Base-by-base conservation (phyloP, 2,113 vertebrate species). In the Seriola dumerili region DNA sequence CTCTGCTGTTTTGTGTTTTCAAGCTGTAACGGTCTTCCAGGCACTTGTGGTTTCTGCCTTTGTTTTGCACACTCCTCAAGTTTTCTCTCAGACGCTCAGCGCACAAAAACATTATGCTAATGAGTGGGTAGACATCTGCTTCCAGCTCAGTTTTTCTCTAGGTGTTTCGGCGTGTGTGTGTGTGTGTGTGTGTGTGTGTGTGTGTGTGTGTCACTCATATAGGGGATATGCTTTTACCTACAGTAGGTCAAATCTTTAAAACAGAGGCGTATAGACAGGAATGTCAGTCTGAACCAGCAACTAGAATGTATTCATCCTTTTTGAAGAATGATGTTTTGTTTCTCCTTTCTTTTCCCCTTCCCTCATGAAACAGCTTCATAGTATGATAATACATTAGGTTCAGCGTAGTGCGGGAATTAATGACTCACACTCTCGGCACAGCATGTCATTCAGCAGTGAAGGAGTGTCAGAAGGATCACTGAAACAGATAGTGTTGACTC, bases 51-150 rank as follows among this genome's bases (percentile, higher is more conserved):
- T 95, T 94, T 90, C 88, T 89, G 89, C 83, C 87, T 90, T 92
- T 95, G 91, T 94, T 95, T 94, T 93, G 81, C 88, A 80, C 89
- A 88, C 90, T 83, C 73, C 86, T 86, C 83, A 77, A 84, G 80
- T 86, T 90, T 88, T 90, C 85, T 86, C 85, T 87, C 75, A 78
- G 87, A 79, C 32, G 72, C 81, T 89, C 66, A 69, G 84, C 59
- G 72, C 78, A 93, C 85, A 93, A 93, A 94, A 93, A 93, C 94
- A 94, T 89, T 88, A 94, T 94, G 92, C 84, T 94, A 94, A 94
- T 94, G 89, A 90, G 55, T 25, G 50, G 34, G 71, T 58, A 82
- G 89, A 94, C 95, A 96, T 93, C 95, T 95, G 95, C 88, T 93
- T 88, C 63, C 67, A 85, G 77, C 86, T 82, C 61, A 19, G 12